Evolutionary conservation across 2,888 invertebrate genomes (phyloP), one percentile per base, ranked within the genome.

Genomic region (Chromoteleia sp.): DNA sequence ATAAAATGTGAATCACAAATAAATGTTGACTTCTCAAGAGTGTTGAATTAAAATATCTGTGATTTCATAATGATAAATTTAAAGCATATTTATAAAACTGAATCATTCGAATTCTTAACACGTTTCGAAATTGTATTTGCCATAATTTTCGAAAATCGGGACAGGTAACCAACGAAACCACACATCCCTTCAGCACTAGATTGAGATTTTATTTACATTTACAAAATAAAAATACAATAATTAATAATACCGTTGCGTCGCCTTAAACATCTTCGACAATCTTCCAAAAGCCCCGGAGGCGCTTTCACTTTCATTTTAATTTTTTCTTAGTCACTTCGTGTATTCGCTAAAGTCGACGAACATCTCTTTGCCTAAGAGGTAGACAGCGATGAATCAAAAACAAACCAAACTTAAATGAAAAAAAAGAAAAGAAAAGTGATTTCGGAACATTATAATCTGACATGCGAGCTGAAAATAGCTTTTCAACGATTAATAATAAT

Each of bases 151-250:
- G 45, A 43, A 4, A n/a, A 21, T 21, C 3, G 10, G 30, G 10
- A 21, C 25, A 30, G 52, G 52, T 10, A 45, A 21, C 10, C 6
- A 45, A 43, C 7, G 7, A 48, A 29, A 29, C 2, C 1, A 25
- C 14, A 14, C 10, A 33, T 29, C n/a, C 21, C 3, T 71, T 67
- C 63, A 81, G 81, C 78, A 83, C 85, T 85, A 85, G 85, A 86
- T 85, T 54, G 82, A 87, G 77, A 84, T 87, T 87, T 87, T 88
- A 89, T 89, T 85, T 89, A 88, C 86, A 88, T 71, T 81, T 86
- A 85, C 17, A 74, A 83, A 86, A 82, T 84, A 84, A 83, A 85
- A 81, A 67, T 81, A 81, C 81, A 81, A 73, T 80, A 75, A 70
- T 70, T 63, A 48, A 68, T 74, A 80, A 81, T 81, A 81, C 67